Evolutionary conservation across 2,888 invertebrate genomes (phyloP).

Genomic region (Xanthostigma xanthostigma): DNA sequence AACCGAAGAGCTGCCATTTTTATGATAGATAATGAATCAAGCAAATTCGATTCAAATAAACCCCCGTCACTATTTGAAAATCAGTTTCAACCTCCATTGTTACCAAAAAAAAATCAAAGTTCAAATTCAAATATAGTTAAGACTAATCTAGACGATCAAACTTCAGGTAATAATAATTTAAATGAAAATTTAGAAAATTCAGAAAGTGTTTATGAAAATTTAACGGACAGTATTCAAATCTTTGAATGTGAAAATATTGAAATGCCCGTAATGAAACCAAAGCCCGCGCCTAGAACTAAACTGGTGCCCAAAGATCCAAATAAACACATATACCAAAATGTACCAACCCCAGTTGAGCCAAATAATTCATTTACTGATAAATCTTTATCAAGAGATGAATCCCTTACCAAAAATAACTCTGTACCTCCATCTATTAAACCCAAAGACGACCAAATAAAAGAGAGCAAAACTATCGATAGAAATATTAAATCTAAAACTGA

Average conservation of each 20-base stretch:
- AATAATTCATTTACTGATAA: background rate
- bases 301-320: constrained; percentile 21
- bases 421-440: too few species aligned
- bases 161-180: too few species aligned
- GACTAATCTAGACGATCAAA: too few species aligned
- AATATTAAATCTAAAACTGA: too few species aligned
- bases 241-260: constrained; percentile 35
- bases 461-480: too few species aligned
- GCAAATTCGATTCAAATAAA: background rate
- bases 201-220: constrained; percentile 38
- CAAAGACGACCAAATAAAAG: too few species aligned
- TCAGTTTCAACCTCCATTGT: constrained; percentile 4
- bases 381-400: too few species aligned
- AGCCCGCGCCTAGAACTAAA: constrained; percentile 43
- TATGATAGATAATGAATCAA: background rate
- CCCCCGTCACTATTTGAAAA: background rate
- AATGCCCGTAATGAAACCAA: constrained; percentile 23
- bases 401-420: too few species aligned
- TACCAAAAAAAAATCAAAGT: background rate
- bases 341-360: constrained; percentile 1
- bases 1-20: constrained; percentile 14
- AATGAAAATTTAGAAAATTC: background rate
- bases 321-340: constrained; percentile 5
- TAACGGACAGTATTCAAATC: constrained; percentile 51
- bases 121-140: too few species aligned